phyloP scores from a whole-genome alignment of 2,888 invertebrate genomes.

The Agapostemon virescens region DNA sequence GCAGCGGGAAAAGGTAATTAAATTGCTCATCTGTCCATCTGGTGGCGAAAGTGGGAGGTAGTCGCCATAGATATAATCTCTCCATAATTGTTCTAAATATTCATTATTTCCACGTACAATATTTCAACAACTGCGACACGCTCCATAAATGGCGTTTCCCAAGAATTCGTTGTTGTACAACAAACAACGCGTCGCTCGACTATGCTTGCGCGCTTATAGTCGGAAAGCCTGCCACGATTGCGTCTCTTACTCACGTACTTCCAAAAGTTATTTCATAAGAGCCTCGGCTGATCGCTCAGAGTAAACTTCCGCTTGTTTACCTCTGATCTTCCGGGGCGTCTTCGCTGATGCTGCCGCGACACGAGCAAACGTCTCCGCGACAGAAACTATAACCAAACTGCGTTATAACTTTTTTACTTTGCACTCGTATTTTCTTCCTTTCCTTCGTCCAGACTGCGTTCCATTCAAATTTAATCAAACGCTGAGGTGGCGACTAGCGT shows the following conservation, averaged over 20 bases:
- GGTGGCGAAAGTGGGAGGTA: too few relatives aligned
- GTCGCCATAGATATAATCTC: too few relatives aligned
- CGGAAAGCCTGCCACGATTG: constrained; percentile 21
- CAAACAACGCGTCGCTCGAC: neutral
- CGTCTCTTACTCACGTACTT: constrained; percentile 36
- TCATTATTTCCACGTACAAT: constrained; percentile 21
- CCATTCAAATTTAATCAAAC: neutral
- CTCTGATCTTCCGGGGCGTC: neutral
- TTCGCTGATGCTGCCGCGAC: neutral
- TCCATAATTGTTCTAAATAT: too few relatives aligned
- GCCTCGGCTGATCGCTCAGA: constrained; percentile 28
- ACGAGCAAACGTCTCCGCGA: constrained; percentile 6
- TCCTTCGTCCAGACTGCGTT: too few relatives aligned
- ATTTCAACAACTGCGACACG: constrained; percentile 29
- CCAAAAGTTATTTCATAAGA: constrained; percentile 58
- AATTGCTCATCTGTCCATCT: too few relatives aligned
- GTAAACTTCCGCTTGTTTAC: constrained; percentile 27
- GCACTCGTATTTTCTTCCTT: neutral
- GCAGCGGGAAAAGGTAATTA: too few relatives aligned
- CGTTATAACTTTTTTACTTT: constrained; percentile 28
- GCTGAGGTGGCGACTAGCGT: neutral
- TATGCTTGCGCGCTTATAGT: neutral
- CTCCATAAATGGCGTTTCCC: neutral
- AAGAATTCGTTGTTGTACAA: constrained; percentile 4
- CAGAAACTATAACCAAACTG: constrained; percentile 27